A percentile compares a stretch with the other conserved stretches of the same genome.
Evolutionary conservation across 1,140 invertebrate genomes (phyloP).

Genomic region (Temnothorax nylanderi): DNA sequence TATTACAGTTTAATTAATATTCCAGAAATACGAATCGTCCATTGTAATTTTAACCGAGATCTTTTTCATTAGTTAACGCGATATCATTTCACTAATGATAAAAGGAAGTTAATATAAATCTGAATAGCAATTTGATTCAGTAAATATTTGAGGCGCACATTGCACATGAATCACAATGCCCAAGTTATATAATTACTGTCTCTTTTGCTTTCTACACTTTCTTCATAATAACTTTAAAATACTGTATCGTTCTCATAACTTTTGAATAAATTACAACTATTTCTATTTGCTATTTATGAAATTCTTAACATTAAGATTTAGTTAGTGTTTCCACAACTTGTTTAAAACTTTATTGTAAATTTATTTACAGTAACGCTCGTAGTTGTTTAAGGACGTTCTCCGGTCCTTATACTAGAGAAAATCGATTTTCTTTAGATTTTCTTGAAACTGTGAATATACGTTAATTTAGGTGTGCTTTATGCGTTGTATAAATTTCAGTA

Average conservation of each 20-base stretch:
- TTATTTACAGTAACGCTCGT: not conserved
- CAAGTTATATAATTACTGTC: not conserved
- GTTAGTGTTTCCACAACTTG: not conserved
- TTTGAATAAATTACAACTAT: not conserved
- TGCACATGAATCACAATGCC: not conserved
- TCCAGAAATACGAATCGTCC: not conserved
- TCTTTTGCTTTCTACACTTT: not conserved
- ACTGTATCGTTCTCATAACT: not conserved
- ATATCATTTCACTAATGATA: not conserved
- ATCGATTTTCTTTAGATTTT: no score
- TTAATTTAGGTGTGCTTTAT: no score
- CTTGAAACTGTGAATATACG: no score
- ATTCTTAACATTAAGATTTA: not conserved
- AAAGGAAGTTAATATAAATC: not conserved
- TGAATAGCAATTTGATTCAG: not conserved
- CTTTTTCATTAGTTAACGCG: not conserved
- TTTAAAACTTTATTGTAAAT: slow-evolving; percentile 12
- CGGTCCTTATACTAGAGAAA: no score
- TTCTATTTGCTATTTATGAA: not conserved
- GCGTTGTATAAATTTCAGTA: no score
- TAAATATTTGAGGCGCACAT: not conserved
- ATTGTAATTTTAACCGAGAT: slow-evolving; percentile 9
- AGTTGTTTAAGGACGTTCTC: no score
- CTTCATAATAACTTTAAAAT: not conserved
- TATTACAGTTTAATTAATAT: slow-evolving; percentile 24